phyloP scores from a whole-genome alignment of 2,888 invertebrate genomes.

The Phortica magna region DNA sequence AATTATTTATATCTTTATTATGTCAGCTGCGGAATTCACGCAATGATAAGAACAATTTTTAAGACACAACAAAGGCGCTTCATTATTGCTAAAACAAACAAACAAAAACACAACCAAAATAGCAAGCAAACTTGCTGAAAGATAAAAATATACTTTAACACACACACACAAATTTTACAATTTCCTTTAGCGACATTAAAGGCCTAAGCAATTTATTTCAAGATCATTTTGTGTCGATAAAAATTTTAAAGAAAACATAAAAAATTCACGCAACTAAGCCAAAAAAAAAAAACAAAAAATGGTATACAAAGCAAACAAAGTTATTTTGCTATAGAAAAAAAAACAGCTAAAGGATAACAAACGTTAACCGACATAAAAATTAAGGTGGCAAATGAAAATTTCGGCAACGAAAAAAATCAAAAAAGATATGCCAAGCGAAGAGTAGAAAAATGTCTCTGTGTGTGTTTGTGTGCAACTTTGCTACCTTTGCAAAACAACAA shows the following conservation, averaged over 20 bases:
- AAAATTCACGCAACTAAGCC: constrained; percentile 41
- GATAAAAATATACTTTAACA: constrained; percentile 35
- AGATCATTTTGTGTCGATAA: constrained; percentile 47
- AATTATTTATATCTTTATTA: no score
- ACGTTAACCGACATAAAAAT: constrained; percentile 57
- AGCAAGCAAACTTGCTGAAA: constrained; percentile 54
- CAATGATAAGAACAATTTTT: no score
- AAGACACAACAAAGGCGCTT: constrained; percentile 4
- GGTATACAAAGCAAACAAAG: no score
- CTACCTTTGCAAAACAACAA: constrained; percentile 2
- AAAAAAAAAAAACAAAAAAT: background rate
- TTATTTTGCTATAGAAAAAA: background rate
- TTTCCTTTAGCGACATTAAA: constrained; percentile 52
- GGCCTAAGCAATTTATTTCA: constrained; percentile 2
- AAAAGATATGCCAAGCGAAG: background rate
- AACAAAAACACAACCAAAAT: background rate
- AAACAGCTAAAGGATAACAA: background rate
- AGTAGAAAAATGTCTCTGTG: background rate
- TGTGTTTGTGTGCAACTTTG: background rate
- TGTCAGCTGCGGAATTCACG: no score
- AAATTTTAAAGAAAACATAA: constrained; percentile 37
- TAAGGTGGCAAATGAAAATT: constrained; percentile 53
- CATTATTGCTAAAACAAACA: background rate
- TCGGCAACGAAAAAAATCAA: background rate
- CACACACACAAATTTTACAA: constrained; percentile 62